Conservation (phyloP, 2,113 vertebrate species). For the Percina caprodes region DNA sequence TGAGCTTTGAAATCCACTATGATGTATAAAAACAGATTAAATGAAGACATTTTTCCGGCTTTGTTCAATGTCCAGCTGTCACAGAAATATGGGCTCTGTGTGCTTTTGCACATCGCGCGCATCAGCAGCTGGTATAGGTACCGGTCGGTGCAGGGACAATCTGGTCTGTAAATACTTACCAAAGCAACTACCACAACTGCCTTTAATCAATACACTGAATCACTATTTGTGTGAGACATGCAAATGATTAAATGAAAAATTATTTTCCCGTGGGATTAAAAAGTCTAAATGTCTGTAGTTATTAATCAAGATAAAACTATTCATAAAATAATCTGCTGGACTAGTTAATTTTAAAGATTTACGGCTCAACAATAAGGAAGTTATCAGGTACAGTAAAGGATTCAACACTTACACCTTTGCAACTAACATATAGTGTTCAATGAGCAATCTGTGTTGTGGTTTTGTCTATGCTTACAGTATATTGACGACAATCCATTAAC, state of each 20-base stretch:
- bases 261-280: background rate
- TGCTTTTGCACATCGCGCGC: slow-evolving; percentile 58
- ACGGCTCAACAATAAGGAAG: background rate
- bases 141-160: background rate
- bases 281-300: background rate
- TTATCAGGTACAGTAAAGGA: background rate
- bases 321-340: background rate
- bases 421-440: background rate
- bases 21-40: background rate
- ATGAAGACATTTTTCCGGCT: background rate
- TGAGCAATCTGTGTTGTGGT: background rate
- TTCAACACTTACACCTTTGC: too few relatives aligned
- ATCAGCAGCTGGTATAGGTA: background rate
- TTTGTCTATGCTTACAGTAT: too few relatives aligned
- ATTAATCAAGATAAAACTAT: background rate
- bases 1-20: background rate
- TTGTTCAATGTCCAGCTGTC: background rate
- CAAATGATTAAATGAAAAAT: background rate
- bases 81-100: slow-evolving; percentile 6
- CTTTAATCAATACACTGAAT: slow-evolving; percentile 6
- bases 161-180: background rate
- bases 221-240: background rate
- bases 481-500: background rate
- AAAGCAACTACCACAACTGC: background rate
- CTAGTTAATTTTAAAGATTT: background rate